Base-by-base conservation (phyloP, 2,888 invertebrate species). In the Chrysolina oricalcia region DNA sequence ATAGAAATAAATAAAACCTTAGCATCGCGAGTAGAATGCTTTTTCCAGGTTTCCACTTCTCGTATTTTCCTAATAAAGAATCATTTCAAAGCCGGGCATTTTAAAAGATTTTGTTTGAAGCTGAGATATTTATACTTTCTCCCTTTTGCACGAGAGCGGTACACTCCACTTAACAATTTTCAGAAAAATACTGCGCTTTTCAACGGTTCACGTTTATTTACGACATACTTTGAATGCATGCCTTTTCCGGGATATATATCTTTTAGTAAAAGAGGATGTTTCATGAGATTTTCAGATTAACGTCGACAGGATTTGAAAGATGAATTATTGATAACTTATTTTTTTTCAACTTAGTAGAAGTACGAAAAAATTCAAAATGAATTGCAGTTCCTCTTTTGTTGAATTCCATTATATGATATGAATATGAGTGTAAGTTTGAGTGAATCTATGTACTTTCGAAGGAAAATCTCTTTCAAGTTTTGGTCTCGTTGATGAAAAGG, bases 81-180 rank as follows among this genome's bases (percentile, higher is more conserved):
- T 84, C 79, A 78, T 80, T 77, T 82, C 81, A 83, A 82, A 82
- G 83, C 82, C 78, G 79, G 78, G 81, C 80, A 78, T 82, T 83
- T 84, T 81, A 83, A 83, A 83, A 83, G 82, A 82, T 81, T 81
- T 82, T 80, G 83, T 83, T 83, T 83, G 83, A 84, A 78, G 83
- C 82, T 75, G 72, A 78, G 81, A 83, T 83, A 83, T 84, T 83
- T 84, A 84, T 84, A 83, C 81, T 82, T 83, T 81, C 79, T 78
- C 78, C 75, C 80, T 77, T 76, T 80, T 74, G 40, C 71, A 63
- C 63, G 46, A 56, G 64, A 70, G 70, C 74, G 65, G 75, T 73
- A 66, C 74, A 73, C 66, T 77, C 72, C 72, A 56, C 35, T 70
- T 23, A 71, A 62, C 50, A 78, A 75, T 65, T 75, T 73, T 67